phyloP scores from a whole-genome alignment of 2,113 vertebrate genomes.

The Odontophorus gujanensis region DNA sequence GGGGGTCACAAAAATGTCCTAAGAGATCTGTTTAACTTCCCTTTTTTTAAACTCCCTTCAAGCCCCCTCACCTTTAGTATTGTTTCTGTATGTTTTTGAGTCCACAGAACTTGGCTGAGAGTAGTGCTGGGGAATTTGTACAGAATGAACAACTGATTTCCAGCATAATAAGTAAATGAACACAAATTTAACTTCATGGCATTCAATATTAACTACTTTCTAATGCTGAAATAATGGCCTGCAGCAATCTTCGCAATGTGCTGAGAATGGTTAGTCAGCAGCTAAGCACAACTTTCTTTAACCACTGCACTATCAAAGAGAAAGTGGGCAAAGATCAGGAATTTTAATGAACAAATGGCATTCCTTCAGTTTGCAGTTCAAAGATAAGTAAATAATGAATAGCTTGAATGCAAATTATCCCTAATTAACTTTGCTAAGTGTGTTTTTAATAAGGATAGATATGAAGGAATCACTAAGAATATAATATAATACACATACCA shows the following conservation, averaged over 20 bases:
- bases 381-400: constrained; percentile 74
- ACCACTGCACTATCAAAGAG: constrained; percentile 54
- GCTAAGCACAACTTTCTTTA: constrained; percentile 52
- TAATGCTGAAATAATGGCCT: constrained; percentile 62
- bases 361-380: constrained; percentile 69
- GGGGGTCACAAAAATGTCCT: neutral
- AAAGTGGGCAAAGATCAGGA: constrained; percentile 69
- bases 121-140: constrained; percentile 20
- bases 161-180: constrained; percentile 42
- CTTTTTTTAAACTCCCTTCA: neutral
- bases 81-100: neutral
- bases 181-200: constrained; percentile 53
- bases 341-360: constrained; percentile 71
- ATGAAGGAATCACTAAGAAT: constrained; percentile 52
- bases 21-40: neutral
- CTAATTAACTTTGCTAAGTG: constrained; percentile 63
- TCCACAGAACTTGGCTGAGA: neutral
- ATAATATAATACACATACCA: constrained; percentile 14
- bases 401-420: constrained; percentile 67
- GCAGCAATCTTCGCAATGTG: constrained; percentile 46
- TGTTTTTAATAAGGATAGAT: constrained; percentile 65
- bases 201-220: constrained; percentile 63
- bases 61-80: neutral
- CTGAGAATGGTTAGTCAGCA: constrained; percentile 67
- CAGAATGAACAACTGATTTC: constrained; percentile 40